Percentiles rank a stretch among this genome's conserved stretches.
Conservation (phyloP, 2,113 vertebrate species). For the Eira barbara region DNA sequence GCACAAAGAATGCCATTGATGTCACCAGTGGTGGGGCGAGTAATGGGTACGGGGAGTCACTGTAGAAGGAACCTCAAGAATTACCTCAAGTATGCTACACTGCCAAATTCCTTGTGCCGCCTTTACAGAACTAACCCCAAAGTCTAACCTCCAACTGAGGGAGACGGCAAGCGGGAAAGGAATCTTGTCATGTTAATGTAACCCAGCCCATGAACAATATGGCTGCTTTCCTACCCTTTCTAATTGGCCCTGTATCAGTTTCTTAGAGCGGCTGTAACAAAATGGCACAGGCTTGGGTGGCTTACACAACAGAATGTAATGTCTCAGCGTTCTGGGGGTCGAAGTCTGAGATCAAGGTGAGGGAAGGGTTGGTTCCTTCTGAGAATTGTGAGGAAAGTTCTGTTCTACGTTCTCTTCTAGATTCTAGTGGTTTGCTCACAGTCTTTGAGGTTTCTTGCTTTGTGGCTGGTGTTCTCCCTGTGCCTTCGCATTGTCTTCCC, state of each 20-base stretch:
- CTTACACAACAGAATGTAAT: background rate
- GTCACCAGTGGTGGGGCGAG: background rate
- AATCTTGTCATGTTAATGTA: background rate
- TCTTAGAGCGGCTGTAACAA: background rate
- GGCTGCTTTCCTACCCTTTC: background rate
- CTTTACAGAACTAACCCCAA: background rate
- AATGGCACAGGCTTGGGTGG: background rate
- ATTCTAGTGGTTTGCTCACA: background rate
- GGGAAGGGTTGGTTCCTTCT: background rate
- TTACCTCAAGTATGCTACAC: background rate
- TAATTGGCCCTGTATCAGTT: background rate
- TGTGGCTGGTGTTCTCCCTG: background rate
- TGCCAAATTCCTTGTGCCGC: background rate
- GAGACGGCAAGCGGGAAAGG: background rate
- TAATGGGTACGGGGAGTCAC: background rate
- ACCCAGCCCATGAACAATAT: rapidly evolving
- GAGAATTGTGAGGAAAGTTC: background rate
- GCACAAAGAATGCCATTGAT: background rate
- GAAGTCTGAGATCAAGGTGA: background rate
- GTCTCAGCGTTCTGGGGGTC: too few relatives aligned
- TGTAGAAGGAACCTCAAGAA: background rate
- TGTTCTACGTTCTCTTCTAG: background rate
- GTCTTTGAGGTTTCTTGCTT: background rate
- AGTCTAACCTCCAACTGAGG: background rate
- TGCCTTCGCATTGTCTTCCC: background rate